These are phyloP conservation scores for Drosophila sordidula DNA, from an alignment of 2,888 invertebrate genomes.

Conservation along the genomic window DNA sequence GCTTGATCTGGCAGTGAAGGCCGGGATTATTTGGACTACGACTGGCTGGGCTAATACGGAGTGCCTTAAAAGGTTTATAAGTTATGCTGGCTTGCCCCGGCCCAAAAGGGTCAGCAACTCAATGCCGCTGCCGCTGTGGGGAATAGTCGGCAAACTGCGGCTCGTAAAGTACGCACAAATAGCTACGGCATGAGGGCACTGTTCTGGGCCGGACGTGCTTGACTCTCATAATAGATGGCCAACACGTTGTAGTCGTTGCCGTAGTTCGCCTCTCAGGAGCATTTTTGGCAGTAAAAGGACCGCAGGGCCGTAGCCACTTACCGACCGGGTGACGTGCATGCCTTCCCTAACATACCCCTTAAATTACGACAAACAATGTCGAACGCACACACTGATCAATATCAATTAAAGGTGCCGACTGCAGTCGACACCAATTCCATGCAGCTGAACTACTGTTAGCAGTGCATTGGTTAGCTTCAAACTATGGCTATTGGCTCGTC, in stretches of 20 bases:
- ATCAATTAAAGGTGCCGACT: conserved; percentile 24
- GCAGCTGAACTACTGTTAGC: too few species aligned
- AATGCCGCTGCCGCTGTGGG: conserved; percentile 25
- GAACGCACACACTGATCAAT: conserved; percentile 40
- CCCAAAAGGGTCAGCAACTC: conserved; percentile 49
- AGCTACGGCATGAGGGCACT: conserved; percentile 16
- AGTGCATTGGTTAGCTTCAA: not conserved
- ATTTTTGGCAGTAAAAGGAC: conserved; percentile 52
- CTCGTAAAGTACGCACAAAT: conserved; percentile 56
- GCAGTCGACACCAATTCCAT: conserved; percentile 9
- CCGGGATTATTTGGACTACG: conserved; percentile 19
- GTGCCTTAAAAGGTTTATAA: conserved; percentile 54
- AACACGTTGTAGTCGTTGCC: conserved; percentile 43
- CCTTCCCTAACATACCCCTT: conserved; percentile 11
- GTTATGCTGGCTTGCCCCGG: conserved; percentile 17
- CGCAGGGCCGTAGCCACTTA: conserved; percentile 49
- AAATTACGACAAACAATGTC: conserved; percentile 24
- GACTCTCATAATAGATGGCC: conserved; percentile 59
- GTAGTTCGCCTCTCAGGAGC: conserved; percentile 40
- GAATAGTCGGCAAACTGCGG: conserved; percentile 35
- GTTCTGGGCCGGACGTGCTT: conserved; percentile 52
- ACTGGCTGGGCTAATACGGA: conserved; percentile 24
- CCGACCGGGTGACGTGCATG: conserved; percentile 14
- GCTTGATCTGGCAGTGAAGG: conserved; percentile 27
- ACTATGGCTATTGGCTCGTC: not conserved